Conservation (phyloP, 2,113 vertebrate species). For the Oncorhynchus mykiss region DNA sequence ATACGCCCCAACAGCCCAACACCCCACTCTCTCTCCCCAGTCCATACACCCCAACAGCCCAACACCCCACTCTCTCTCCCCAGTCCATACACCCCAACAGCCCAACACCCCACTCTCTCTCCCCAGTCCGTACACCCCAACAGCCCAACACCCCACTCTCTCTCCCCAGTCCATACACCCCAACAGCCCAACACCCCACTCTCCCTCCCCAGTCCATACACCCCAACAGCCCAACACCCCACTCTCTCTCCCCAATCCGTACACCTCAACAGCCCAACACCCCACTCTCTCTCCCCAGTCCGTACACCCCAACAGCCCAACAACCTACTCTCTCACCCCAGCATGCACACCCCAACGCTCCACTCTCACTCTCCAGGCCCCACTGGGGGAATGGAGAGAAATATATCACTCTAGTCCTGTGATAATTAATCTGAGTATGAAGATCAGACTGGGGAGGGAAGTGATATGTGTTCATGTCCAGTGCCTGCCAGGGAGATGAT, state of each 20-base stretch:
- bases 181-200: no score
- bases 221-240: no score
- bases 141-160: no score
- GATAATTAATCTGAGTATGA: background rate
- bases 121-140: no score
- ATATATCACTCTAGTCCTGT: constrained; percentile 50
- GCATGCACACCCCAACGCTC: background rate
- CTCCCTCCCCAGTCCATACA: no score
- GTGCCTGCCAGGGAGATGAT: background rate
- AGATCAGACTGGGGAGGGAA: constrained; percentile 7
- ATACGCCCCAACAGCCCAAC: constrained; percentile 20
- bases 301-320: background rate
- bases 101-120: background rate
- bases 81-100: constrained; percentile 24
- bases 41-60: background rate
- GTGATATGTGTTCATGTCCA: background rate
- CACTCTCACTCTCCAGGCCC: constrained; percentile 5
- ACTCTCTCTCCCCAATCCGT: no score
- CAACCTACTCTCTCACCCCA: background rate
- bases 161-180: no score
- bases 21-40: background rate
- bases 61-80: background rate
- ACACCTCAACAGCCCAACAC: background rate
- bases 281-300: background rate
- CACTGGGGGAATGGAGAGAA: constrained; percentile 56